Conservation (phyloP, 2,113 vertebrate genomes). For the Patagioenas fasciata region DNA sequence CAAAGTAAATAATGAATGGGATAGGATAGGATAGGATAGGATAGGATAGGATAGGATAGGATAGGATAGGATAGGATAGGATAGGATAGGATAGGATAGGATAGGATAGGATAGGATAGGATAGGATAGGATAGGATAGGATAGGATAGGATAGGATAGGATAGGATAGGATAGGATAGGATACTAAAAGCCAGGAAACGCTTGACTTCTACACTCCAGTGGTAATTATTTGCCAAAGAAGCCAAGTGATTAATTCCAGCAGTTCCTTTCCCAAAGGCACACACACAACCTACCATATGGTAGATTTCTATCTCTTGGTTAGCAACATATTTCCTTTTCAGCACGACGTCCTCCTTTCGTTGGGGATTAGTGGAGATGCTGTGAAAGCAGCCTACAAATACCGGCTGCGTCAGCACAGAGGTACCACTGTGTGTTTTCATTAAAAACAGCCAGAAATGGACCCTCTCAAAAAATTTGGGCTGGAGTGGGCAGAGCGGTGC, state of each 20-base stretch:
- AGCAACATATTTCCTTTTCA: not conserved
- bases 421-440: not conserved
- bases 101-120: too few species aligned
- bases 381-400: not conserved
- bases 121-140: too few species aligned
- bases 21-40: too few species aligned
- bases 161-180: too few species aligned
- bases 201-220: not conserved
- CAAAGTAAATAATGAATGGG: not conserved
- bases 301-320: not conserved
- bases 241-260: constrained; percentile 37
- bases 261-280: not conserved
- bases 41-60: too few species aligned
- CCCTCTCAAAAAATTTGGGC: not conserved
- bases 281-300: not conserved
- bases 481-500: not conserved
- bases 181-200: not conserved
- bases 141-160: too few species aligned
- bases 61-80: too few species aligned
- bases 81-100: too few species aligned
- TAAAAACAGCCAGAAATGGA: not conserved
- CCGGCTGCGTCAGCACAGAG: not conserved
- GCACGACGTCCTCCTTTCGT: not conserved
- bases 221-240: not conserved
- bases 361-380: not conserved